Base-by-base conservation (phyloP, 2,888 invertebrate species). In the Agapostemon virescens region DNA sequence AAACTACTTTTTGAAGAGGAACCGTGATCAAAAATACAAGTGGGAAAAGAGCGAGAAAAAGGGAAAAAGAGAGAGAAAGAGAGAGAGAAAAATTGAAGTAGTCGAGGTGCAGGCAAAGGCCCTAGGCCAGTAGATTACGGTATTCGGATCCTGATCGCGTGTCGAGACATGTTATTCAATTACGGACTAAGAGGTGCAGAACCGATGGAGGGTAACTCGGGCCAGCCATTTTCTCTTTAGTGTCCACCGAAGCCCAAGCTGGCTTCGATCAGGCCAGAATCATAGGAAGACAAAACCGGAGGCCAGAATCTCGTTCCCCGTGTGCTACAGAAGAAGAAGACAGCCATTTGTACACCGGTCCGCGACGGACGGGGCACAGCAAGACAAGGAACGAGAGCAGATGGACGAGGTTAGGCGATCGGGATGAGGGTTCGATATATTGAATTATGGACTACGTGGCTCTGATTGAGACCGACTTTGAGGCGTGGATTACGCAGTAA, bases 81-180 rank as follows among this genome's bases (percentile, higher is more conserved):
- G 4, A 45, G 45, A 17, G 45, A 52, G 80, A 74, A 82, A 86
- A 81, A 87, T 85, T 84, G 88, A 83, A 88, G 85, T 74, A 72
- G 76, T 55, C 36, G 75, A 78, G 83, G 71, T 83, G 79, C 77
- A 77, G 84, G 84, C 82, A 83, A 84, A 87, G 79, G 84, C 82
- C 75, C 76, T 82, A 74, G 85, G 80, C 84, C 69, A 75, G 84
- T 83, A 85, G 88, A 87, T 87, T 85, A 73, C 82, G 83, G 81
- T 86, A 89, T 83, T 84, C 84, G 83, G 88, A 90, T 86, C 85
- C 75, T 71, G 85, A 77, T 85, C 87, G 86, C 87, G 89, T 86
- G 87, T 87, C 84, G 85, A 86, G 88, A 88, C 89, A 89, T 88
- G 90, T 91, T 91, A 91, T 91, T 91, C 91, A 91, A 91, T 91